Evolutionary conservation across 2,888 invertebrate genomes (phyloP).

Genomic region (Tillus elongatus): DNA sequence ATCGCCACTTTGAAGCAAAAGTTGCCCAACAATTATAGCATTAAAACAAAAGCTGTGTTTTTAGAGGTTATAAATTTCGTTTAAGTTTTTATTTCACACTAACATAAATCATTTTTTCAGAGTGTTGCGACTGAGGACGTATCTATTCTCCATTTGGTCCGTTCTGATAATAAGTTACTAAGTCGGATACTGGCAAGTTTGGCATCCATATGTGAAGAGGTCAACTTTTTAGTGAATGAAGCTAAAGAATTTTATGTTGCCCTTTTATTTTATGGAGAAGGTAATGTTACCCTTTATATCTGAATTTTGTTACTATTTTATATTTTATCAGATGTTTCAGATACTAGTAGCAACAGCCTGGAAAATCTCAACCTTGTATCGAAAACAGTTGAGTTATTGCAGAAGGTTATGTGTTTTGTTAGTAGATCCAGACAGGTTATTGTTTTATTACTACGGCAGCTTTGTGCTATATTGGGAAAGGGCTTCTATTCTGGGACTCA

Average conservation of each 20-base stretch:
- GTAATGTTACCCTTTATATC: too few relatives aligned
- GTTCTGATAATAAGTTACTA: constrained; percentile 74
- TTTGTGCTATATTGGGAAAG: constrained; percentile 58
- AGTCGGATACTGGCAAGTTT: constrained; percentile 73
- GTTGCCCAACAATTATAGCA: constrained; percentile 27
- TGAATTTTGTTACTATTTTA: constrained; percentile 6
- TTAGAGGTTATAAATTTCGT: constrained; percentile 13
- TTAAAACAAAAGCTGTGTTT: constrained; percentile 17
- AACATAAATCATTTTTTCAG: constrained; percentile 30
- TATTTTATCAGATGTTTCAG: constrained; percentile 18
- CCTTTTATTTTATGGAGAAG: constrained; percentile 61
- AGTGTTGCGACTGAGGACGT: constrained; percentile 52
- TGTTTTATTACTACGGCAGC: constrained; percentile 62
- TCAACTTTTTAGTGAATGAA: constrained; percentile 56
- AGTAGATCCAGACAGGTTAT: constrained; percentile 63
- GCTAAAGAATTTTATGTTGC: constrained; percentile 55
- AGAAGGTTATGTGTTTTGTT: constrained; percentile 57
- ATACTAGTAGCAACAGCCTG: too few relatives aligned
- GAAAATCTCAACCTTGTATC: constrained; percentile 36
- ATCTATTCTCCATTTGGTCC: constrained; percentile 58
- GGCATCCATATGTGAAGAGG: constrained; percentile 69
- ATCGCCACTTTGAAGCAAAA: constrained; percentile 33
- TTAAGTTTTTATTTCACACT: too few relatives aligned
- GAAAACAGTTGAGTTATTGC: constrained; percentile 51
- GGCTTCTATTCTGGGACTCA: constrained; percentile 34